Conservation (phyloP, 2,113 vertebrate species). For the Haemorhous mexicanus region DNA sequence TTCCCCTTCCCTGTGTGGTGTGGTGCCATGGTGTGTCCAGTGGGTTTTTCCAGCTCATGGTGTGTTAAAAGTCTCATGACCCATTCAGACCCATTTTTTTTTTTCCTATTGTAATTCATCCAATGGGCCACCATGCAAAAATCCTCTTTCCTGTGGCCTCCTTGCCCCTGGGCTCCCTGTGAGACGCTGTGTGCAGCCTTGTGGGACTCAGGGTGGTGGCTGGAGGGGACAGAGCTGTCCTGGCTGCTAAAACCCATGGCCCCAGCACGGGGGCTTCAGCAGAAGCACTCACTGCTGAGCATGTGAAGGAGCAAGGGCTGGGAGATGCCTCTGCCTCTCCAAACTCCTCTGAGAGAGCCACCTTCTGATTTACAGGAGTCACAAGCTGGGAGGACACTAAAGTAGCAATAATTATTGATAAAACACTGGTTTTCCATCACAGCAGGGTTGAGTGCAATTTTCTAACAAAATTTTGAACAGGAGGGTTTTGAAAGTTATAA, state of each 20-base stretch:
- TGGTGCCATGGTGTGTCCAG: rapidly evolving
- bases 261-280: rapidly evolving
- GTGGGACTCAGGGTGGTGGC: background rate
- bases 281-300: rapidly evolving
- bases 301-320: background rate
- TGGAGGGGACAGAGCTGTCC: background rate
- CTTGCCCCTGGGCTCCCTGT: background rate
- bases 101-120: background rate
- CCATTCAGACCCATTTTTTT: background rate
- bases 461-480: background rate
- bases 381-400: background rate
- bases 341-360: background rate
- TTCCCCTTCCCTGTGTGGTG: background rate
- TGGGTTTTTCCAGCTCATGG: background rate
- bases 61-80: background rate
- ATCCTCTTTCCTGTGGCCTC: background rate
- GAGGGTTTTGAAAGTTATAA: background rate
- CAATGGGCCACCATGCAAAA: background rate
- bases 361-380: background rate
- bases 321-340: background rate
- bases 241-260: background rate
- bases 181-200: background rate
- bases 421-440: background rate
- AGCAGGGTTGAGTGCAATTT: background rate
- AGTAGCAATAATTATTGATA: rapidly evolving